Percentiles rank a stretch among this genome's conserved stretches.
phyloP scores from a whole-genome alignment of 2,888 invertebrate genomes.

The Mongoloraphidia duomilia region DNA sequence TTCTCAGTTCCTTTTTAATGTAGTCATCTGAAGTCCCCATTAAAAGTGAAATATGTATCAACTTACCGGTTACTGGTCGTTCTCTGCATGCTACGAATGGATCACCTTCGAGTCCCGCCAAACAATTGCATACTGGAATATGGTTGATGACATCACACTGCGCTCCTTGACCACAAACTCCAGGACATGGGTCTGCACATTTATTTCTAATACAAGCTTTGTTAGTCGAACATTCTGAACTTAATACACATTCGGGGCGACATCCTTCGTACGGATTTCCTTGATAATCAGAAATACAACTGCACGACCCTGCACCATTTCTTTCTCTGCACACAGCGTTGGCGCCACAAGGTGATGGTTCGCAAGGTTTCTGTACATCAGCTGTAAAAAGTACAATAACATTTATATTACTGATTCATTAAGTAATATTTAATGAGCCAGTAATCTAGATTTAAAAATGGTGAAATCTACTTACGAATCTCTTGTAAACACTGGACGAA shows the following conservation, averaged over 20 bases:
- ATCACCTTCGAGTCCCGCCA: slow-evolving; percentile 58
- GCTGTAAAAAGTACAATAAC: slow-evolving; percentile 27
- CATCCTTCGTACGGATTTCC: slow-evolving; percentile 80
- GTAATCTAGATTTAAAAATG: slow-evolving; percentile 3
- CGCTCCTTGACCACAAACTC: slow-evolving; percentile 69
- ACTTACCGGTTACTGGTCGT: slow-evolving; percentile 17
- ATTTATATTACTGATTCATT: not conserved
- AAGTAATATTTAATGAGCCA: not conserved
- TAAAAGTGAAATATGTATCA: not conserved
- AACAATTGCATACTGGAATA: slow-evolving; percentile 71
- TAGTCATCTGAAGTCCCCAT: not conserved
- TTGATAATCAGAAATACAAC: slow-evolving; percentile 64
- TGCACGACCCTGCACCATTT: slow-evolving; percentile 66
- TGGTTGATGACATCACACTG: slow-evolving; percentile 76
- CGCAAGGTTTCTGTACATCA: slow-evolving; percentile 55
- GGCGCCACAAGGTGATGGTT: slow-evolving; percentile 75
- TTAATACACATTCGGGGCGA: slow-evolving; percentile 74
- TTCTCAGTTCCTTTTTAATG: too few species aligned
- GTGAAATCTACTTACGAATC: slow-evolving; percentile 29
- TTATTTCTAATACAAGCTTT: slow-evolving; percentile 72
- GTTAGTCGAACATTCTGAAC: slow-evolving; percentile 70
- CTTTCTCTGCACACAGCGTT: slow-evolving; percentile 67
- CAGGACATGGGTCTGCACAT: slow-evolving; percentile 75
- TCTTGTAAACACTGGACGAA: slow-evolving; percentile 59
- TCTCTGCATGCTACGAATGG: slow-evolving; percentile 44